phyloP scores from a whole-genome alignment of 1,140 invertebrate genomes.

The Cyclina sinensis region DNA sequence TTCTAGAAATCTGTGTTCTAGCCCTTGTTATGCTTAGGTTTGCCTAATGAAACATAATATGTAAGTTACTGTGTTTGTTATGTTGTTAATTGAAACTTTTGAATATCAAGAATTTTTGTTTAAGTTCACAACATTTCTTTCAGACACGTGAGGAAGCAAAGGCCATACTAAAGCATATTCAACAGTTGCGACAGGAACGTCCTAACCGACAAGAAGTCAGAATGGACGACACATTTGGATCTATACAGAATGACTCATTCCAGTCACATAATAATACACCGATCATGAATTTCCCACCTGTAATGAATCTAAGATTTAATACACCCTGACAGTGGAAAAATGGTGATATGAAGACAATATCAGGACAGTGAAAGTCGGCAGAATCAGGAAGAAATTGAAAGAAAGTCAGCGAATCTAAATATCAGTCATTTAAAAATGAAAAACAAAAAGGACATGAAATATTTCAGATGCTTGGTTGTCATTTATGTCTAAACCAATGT shows the following conservation, averaged over 20 bases:
- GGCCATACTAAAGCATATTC: slow-evolving; percentile 93
- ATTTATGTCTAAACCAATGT: no score
- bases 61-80: background rate
- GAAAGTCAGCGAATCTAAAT: no score
- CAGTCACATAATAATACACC: slow-evolving; percentile 71
- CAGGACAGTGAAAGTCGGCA: no score
- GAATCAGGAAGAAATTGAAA: no score
- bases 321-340: slow-evolving; percentile 65
- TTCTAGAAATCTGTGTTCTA: no score
- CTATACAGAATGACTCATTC: slow-evolving; percentile 71
- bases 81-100: no score
- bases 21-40: background rate
- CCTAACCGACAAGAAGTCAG: slow-evolving; percentile 49
- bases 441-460: no score
- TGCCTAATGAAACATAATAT: background rate
- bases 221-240: slow-evolving; percentile 81
- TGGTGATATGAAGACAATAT: no score
- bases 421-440: no score
- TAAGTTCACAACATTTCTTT: background rate
- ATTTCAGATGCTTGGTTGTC: no score
- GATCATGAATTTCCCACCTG: slow-evolving; percentile 74
- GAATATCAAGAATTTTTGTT: no score
- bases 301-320: slow-evolving; percentile 77
- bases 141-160: slow-evolving; percentile 97
- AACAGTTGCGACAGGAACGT: slow-evolving; percentile 76